Conservation (phyloP, 2,113 vertebrate species). For the Phocoena sinus region DNA sequence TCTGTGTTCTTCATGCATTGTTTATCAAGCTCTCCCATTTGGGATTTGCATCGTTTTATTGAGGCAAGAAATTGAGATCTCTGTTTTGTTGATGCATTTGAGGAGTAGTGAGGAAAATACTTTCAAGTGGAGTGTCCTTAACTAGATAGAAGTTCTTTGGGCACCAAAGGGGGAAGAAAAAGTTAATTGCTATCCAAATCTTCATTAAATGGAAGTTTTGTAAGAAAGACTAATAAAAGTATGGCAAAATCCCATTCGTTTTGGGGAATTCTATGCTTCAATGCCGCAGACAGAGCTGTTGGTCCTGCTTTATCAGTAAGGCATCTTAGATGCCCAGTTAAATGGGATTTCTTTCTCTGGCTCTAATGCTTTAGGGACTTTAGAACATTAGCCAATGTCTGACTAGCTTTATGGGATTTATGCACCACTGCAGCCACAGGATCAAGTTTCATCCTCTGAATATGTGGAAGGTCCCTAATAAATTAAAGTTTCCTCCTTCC, state of each 20-base stretch:
- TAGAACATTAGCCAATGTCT: constrained; percentile 64
- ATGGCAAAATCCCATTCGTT: constrained; percentile 49
- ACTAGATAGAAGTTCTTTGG: constrained; percentile 27
- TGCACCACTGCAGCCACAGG: constrained; percentile 30
- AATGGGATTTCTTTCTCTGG: constrained; percentile 33
- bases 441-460: constrained; percentile 39
- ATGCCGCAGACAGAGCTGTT: constrained; percentile 32
- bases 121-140: constrained; percentile 45
- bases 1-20: background rate
- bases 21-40: background rate
- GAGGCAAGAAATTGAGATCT: background rate
- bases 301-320: constrained; percentile 68
- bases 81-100: background rate
- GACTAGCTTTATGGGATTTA: constrained; percentile 70
- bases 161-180: background rate
- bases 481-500: constrained; percentile 24
- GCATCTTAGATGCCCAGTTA: constrained; percentile 60
- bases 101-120: background rate
- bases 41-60: background rate
- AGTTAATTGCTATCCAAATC: constrained; percentile 54
- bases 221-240: constrained; percentile 64
- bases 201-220: constrained; percentile 48
- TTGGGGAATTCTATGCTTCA: background rate
- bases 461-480: constrained; percentile 35
- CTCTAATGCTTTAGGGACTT: constrained; percentile 45